Evolutionary conservation across 64 coral and sea anemone genomes (phyloP), one percentile per base, ranked within the genome.

Genomic region (Catalaphyllia jardinei): DNA sequence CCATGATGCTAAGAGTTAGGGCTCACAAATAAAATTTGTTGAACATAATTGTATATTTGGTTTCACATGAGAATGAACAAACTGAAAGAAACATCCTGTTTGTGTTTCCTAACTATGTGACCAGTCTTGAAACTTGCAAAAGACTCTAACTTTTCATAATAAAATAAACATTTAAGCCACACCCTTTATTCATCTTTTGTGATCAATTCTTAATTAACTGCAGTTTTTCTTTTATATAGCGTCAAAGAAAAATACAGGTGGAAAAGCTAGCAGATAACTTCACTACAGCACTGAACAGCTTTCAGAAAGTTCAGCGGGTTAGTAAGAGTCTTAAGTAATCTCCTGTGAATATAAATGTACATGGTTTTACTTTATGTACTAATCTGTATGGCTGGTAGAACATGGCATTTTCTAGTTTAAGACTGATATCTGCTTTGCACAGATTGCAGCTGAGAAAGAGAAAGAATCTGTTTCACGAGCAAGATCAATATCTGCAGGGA

Each of bases 361-460:
- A 35, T 35, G 33, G 33, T 35, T n/a, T n/a, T n/a, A n/a, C n/a
- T n/a, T 35, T 35, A 35, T 35, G 33, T 35, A 35, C 33, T 35
- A 35, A 1, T 35, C n/a, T 35, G 33, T 35, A 87, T 38, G 4
- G 1, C 46, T 42, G 18, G 39, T 10, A 13, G 67, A 72, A 19
- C 29, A 33, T n/a, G 2, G 10, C 22, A 0, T 12, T 33, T 28
- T 42, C 4, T 29, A 50, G 27, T 67, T 24, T 22, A 7, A 55
- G 18, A 42, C 2, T 55, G 15, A 7, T 17, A 50, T 5, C 22
- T 19, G n/a, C 29, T 39, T 18, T 29, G 67, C 35, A 79, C 60
- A 98, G 96, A 86, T 75, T 31, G 93, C 93, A 61, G 93, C 93
- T 72, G 96, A 98, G 74, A 95, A 92, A 60, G 96, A 98, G 78